These are phyloP conservation scores for Eptesicus fuscus DNA, from an alignment of 2,113 vertebrate genomes.

Conservation along the genomic window DNA sequence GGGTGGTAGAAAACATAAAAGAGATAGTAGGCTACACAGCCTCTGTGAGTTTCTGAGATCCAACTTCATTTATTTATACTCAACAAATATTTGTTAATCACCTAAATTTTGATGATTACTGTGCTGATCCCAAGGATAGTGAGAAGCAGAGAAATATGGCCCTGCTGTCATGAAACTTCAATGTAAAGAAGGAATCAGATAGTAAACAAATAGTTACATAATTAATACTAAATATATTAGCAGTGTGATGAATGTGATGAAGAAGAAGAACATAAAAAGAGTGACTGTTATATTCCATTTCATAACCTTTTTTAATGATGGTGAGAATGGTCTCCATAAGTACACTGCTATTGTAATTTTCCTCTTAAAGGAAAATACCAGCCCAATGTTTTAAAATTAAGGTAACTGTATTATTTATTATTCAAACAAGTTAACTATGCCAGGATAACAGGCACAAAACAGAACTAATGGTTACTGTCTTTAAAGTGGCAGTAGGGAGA, in stretches of 20 bases:
- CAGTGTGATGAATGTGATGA: neutral
- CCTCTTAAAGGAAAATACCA: neutral
- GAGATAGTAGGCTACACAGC: fast-evolving
- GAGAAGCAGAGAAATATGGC: neutral
- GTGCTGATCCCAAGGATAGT: neutral
- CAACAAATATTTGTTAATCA: neutral
- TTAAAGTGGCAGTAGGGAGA: neutral
- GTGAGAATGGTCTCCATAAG: neutral
- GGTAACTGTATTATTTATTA: neutral
- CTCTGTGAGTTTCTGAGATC: neutral
- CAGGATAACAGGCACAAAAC: neutral
- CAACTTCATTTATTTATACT: neutral
- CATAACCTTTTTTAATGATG: neutral
- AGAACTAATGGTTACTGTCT: neutral
- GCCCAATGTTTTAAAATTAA: neutral
- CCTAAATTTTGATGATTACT: neutral
- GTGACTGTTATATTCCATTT: neutral
- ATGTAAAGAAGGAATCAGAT: neutral
- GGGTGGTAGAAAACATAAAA: neutral
- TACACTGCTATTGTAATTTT: neutral
- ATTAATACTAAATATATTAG: neutral
- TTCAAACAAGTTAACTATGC: neutral
- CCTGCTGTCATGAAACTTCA: neutral
- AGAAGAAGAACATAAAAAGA: neutral
- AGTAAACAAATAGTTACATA: neutral